Evolutionary conservation across 2,113 vertebrate species (phyloP), one percentile per base, ranked within the genome.

Genomic region (Todiramphus chloris): DNA sequence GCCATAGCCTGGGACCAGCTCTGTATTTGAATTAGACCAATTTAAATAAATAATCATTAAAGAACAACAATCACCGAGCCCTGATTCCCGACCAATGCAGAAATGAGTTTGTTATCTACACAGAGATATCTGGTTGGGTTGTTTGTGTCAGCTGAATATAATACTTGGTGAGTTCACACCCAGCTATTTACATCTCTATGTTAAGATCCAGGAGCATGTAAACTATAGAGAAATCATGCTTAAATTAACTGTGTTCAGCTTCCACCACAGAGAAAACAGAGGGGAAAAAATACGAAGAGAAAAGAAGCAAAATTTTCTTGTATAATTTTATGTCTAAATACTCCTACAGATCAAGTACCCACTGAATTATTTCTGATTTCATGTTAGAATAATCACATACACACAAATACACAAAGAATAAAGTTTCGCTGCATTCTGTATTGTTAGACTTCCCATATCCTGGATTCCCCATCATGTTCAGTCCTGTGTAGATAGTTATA

Each of bases 401-500:
- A 4, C 44, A 69, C 39, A 84, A 74, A 75, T 51, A 72, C 44
- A 72, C 28, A 39, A 69, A 67, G 84, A 89, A 70, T 56, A 76
- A 92, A 85, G 37, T 91, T 66, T 84, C 16, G 53, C 39, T 64
- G 37, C 23, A 4, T 48, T 92, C 88, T 83, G n/a, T 63, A 60
- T 83, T 89, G 94, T 91, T 60, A 93, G 69, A 67, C 68, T 96
- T 78, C 66, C 85, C 87, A 80, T 94, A 92, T 74, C 75, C 90
- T 5, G 8, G 70, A 94, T 97, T 96, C 93, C 82, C 90, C 77
- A 81, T 97, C 97, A 5, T 97, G 96, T 97, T 97, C 92, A 94
- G 96, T 97, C 97, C 96, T 97, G 97, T 68, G 69, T 68, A 96
- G 76, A 91, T 94, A 86, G 95, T 96, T 97, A 92, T 5, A 94